Conservation (phyloP, 2,888 invertebrate genomes). For the Aphodius sticticus region DNA sequence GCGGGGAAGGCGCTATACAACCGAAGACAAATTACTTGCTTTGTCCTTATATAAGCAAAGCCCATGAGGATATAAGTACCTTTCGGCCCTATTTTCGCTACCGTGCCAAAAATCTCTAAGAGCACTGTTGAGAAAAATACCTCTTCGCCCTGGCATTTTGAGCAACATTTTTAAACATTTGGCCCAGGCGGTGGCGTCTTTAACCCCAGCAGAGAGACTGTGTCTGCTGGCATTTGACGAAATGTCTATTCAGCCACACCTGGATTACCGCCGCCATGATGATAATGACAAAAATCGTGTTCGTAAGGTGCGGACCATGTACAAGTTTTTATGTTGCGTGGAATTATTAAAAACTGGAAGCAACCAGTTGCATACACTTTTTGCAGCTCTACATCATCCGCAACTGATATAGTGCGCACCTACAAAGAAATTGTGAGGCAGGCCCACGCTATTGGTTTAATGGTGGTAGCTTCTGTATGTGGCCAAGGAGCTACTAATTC, state of each 20-base stretch:
- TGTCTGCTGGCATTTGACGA: slow-evolving; percentile 41
- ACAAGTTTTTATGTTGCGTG: slow-evolving; percentile 34
- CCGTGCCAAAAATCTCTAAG: slow-evolving; percentile 38
- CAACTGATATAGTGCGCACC: slow-evolving; percentile 34
- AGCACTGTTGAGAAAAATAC: slow-evolving; percentile 37
- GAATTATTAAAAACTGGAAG: slow-evolving; percentile 36
- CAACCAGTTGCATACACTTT: slow-evolving; percentile 37
- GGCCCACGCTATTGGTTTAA: slow-evolving; percentile 35
- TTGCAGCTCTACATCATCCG: slow-evolving; percentile 25
- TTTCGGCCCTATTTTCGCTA: slow-evolving; percentile 38
- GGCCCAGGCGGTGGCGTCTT: slow-evolving; percentile 33
- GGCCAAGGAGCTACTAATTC: slow-evolving; percentile 39
- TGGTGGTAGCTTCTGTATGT: too few relatives aligned
- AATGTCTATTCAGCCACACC: slow-evolving; percentile 37
- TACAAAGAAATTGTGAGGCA: not conserved
- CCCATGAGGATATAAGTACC: slow-evolving; percentile 30
- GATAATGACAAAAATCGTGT: slow-evolving; percentile 19
- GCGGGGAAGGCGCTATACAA: slow-evolving; percentile 35
- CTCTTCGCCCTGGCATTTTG: slow-evolving; percentile 37
- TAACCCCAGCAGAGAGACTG: slow-evolving; percentile 17
- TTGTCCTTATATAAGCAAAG: slow-evolving; percentile 40
- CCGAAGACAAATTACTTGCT: slow-evolving; percentile 40
- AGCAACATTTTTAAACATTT: slow-evolving; percentile 36
- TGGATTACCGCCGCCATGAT: slow-evolving; percentile 32
- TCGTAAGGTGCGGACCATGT: slow-evolving; percentile 38